Evolutionary conservation across 2,797 vertebrate species (phyloP), one percentile per base, ranked within the genome.

Genomic region (Chelmon rostratus): DNA sequence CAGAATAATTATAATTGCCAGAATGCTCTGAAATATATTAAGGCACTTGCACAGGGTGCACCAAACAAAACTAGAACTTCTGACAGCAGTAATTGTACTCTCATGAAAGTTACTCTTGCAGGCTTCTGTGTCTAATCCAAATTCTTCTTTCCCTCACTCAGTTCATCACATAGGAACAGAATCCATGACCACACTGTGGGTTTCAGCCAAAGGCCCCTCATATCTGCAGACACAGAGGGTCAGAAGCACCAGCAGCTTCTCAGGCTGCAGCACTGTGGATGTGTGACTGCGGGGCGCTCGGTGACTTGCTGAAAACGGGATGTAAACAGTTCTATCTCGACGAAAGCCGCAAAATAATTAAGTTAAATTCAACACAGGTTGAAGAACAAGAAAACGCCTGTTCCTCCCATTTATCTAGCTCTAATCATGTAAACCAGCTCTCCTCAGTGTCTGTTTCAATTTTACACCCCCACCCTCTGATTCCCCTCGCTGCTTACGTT

Each of bases 331-430:
- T 82, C 66, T 76, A 66, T 68, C 71, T 86, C 74, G 67, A 13
- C 66, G 73, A 63, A 81, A 77, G 57, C 79, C 79, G 47, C 82
- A 86, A 87, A 85, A 85, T 82, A 70, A 80, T 77, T 49, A 75
- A 78, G 66, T 82, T 81, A 63, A 74, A 79, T 74, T 76, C 23
- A 63, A 73, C 44, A 23, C 66, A 81, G 54, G 40, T 61, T 62
- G 47, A 44, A 70, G 69, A 71, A 85, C 25, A 73, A 62, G 57
- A 47, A 33, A 18, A 0, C 16, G 35, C 19, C 72, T 68, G 57
- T 69, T 68, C 44, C 46, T 68, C 33, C 66, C 37, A 57, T 76
- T 62, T 63, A 79, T 73, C 23, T 44, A 21, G 33, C 54, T 74
- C 57, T 62, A 44, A 77, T 81, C 73, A 57, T 61, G 6, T 73